Conservation (phyloP, 2,888 invertebrate species). For the Drosophila greeni region DNA sequence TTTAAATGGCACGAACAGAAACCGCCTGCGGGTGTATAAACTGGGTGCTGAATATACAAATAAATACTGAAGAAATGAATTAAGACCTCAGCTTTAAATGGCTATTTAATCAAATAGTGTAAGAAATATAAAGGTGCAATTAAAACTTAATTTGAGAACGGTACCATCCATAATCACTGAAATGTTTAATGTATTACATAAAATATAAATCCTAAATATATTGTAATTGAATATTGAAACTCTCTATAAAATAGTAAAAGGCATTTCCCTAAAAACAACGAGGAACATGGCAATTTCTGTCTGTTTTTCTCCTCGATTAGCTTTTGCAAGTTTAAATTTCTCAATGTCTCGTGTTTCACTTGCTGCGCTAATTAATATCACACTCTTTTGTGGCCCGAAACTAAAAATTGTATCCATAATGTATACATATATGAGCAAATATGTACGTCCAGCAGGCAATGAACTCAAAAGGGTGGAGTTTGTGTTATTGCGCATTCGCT, state of each 20-base stretch:
- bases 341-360: slow-evolving; percentile 1
- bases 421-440: neutral
- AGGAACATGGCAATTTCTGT: too few relatives aligned
- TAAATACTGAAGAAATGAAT: neutral
- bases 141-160: neutral
- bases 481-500: neutral
- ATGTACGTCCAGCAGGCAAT: slow-evolving; percentile 25
- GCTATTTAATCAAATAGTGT: neutral
- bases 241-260: too few relatives aligned
- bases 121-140: too few relatives aligned
- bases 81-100: neutral
- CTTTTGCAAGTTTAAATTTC: slow-evolving; percentile 8
- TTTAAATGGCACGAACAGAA: slow-evolving; percentile 60
- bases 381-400: slow-evolving; percentile 55
- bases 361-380: slow-evolving; percentile 55
- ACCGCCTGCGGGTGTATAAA: neutral
- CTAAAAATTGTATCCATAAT: slow-evolving; percentile 49
- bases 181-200: neutral
- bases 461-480: neutral
- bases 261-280: too few relatives aligned
- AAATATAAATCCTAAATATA: too few relatives aligned
- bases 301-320: too few relatives aligned
- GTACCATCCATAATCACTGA: neutral
- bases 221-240: too few relatives aligned
- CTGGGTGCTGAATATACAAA: too few relatives aligned